A percentile compares a stretch with the other conserved stretches of the same genome.
Conservation (phyloP, 2,888 invertebrate genomes). For the Conchocele bisecta region DNA sequence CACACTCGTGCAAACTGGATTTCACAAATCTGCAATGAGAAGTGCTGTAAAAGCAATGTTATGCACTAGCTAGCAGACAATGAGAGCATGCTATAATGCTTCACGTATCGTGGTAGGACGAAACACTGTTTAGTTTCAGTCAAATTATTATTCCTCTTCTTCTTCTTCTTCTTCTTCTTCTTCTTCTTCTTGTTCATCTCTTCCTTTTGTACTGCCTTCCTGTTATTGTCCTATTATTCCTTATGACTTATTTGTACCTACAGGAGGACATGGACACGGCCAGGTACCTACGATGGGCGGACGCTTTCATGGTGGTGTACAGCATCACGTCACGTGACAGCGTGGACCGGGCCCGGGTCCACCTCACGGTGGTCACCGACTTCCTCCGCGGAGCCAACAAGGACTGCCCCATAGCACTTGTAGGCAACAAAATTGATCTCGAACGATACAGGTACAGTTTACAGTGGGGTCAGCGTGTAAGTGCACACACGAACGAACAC, state of each 20-base stretch:
- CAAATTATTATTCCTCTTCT: background rate
- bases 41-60: no score
- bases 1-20: no score
- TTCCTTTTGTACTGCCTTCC: background rate
- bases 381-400: slow-evolving; percentile 79
- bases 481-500: no score
- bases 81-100: no score
- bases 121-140: no score
- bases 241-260: no score
- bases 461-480: no score
- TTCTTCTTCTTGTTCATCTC: background rate
- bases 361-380: slow-evolving; percentile 81
- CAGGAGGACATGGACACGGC: slow-evolving; percentile 81
- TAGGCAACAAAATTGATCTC: slow-evolving; percentile 84
- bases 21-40: no score
- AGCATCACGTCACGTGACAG: slow-evolving; percentile 83
- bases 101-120: no score
- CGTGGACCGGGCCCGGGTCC: slow-evolving; percentile 81
- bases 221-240: background rate
- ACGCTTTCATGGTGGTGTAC: slow-evolving; percentile 83
- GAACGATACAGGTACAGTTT: slow-evolving; percentile 84
- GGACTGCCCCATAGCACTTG: slow-evolving; percentile 82
- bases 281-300: slow-evolving; percentile 83
- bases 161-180: slow-evolving; percentile 8
- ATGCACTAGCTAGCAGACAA: no score